Conservation (phyloP, 1,140 invertebrate genomes). For the Brachionus sp. region DNA sequence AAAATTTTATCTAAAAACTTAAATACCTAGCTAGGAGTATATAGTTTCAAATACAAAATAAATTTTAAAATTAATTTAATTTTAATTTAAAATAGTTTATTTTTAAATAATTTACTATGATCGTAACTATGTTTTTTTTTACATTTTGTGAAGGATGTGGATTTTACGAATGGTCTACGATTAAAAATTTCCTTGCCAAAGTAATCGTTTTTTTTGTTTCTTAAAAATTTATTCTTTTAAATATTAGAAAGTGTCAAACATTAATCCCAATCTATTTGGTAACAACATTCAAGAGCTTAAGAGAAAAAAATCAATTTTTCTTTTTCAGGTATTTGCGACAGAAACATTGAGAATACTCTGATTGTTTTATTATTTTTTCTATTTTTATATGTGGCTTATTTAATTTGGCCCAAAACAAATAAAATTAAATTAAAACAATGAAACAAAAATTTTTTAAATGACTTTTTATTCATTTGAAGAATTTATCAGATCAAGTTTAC, state of each 20-base stretch:
- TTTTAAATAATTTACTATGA: background rate
- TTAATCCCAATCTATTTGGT: background rate
- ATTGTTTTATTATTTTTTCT: background rate
- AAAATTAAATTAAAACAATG: background rate
- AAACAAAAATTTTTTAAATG: background rate
- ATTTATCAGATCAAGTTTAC: constrained; percentile 76
- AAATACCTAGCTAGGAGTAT: too few relatives aligned
- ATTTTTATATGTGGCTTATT: background rate
- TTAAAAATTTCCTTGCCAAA: background rate
- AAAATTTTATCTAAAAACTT: too few relatives aligned
- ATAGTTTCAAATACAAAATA: too few relatives aligned
- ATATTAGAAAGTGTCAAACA: background rate
- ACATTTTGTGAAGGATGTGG: background rate
- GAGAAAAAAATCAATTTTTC: background rate
- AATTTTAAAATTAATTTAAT: too few relatives aligned
- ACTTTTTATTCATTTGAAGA: background rate
- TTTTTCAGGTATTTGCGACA: background rate
- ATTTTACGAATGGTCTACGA: background rate
- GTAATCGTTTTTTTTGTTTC: background rate
- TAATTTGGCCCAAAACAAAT: constrained; percentile 3
- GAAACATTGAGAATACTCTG: background rate
- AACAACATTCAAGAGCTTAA: background rate
- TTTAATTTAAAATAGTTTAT: background rate
- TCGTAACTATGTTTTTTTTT: background rate
- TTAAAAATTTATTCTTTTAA: background rate